Percentiles rank a stretch among this genome's conserved stretches.
phyloP scores from a whole-genome alignment of 2,888 invertebrate species.

The Agapostemon virescens region DNA sequence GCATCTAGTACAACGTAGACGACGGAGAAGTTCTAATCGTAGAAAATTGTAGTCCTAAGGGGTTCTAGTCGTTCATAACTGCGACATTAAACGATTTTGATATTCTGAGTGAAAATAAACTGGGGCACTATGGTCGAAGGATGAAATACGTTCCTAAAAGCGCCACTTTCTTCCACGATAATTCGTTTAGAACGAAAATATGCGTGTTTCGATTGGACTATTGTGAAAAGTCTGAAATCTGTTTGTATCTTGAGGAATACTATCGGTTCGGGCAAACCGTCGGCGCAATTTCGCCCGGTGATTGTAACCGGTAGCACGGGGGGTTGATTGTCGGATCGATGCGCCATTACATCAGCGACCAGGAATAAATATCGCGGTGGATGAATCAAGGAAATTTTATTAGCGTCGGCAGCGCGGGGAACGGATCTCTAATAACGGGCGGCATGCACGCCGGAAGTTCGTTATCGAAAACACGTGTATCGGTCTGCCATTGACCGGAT shows the following conservation, averaged over 20 bases:
- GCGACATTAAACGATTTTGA: too few species aligned
- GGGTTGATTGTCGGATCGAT: not conserved
- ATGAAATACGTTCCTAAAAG: too few species aligned
- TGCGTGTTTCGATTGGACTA: too few species aligned
- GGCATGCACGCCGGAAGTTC: not conserved
- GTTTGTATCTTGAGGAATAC: not conserved
- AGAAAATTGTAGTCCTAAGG: too few species aligned
- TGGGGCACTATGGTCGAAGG: too few species aligned
- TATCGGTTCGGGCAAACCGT: not conserved
- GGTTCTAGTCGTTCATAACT: too few species aligned
- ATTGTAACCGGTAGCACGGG: not conserved
- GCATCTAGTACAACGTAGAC: too few species aligned
- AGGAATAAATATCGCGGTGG: not conserved
- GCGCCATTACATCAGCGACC: conserved; percentile 1
- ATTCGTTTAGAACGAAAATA: too few species aligned
- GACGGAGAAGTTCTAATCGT: too few species aligned
- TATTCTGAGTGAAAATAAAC: too few species aligned
- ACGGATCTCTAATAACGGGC: not conserved
- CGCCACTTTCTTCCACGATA: not conserved
- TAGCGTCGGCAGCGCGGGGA: not conserved
- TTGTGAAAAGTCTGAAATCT: too few species aligned
- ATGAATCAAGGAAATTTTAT: conserved; percentile 4
- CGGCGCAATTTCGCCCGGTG: too few species aligned
- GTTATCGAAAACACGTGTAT: conserved; percentile 15
- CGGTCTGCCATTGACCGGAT: conserved; percentile 45